These are phyloP conservation scores for Euphonia xanthogaster DNA, from an alignment of 2,797 vertebrate species.

Conservation along the genomic window DNA sequence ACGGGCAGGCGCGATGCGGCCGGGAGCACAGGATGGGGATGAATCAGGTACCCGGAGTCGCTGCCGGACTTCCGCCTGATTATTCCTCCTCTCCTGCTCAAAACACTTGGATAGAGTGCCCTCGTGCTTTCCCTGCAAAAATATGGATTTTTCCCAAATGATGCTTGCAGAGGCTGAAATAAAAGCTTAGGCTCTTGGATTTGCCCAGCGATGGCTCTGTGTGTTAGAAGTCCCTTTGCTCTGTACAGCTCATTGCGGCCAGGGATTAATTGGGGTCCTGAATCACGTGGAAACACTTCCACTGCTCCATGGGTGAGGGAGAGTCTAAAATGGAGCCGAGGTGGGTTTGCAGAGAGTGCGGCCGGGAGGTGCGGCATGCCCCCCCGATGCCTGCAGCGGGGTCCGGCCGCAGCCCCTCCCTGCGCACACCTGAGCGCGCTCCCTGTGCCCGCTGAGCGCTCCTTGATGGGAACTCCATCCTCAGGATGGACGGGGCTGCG, in stretches of 20 bases:
- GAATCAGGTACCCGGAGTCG: neutral
- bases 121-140: neutral
- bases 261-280: neutral
- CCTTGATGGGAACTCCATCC: rapidly evolving
- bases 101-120: neutral
- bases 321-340: neutral
- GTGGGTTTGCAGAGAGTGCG: neutral
- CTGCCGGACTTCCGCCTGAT: neutral
- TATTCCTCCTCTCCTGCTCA: neutral
- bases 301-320: neutral
- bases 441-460: rapidly evolving
- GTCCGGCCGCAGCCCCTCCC: neutral
- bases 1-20: neutral
- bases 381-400: rapidly evolving
- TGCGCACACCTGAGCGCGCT: neutral
- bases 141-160: neutral
- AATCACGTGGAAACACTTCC: neutral
- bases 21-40: neutral
- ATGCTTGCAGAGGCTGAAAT: neutral
- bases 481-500: neutral
- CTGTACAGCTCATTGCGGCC: rapidly evolving
- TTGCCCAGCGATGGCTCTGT: rapidly evolving
- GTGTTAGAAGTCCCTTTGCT: neutral
- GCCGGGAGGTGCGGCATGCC: neutral
- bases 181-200: neutral